A percentile compares a stretch with the other conserved stretches of the same genome.
These are phyloP conservation scores for Ditylenchus weischeri DNA, from an alignment of 2,888 invertebrate species.

Conservation along the genomic window DNA sequence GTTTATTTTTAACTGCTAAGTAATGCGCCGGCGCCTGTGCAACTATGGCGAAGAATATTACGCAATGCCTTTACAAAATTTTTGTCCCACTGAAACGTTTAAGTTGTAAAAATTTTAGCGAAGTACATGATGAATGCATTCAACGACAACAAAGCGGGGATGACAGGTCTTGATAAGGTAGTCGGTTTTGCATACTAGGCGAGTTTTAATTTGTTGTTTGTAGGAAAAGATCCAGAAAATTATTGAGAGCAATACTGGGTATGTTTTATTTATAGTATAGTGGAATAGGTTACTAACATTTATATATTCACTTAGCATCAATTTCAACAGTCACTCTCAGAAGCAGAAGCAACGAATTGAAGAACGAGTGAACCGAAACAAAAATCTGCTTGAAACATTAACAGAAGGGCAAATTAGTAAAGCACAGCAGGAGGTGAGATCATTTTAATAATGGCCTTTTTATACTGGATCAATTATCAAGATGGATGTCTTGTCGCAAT, in stretches of 20 bases:
- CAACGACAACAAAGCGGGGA: constrained; percentile 59
- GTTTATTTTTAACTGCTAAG: too few relatives aligned
- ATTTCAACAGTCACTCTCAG: constrained; percentile 64
- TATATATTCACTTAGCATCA: constrained; percentile 59
- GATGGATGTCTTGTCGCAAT: constrained; percentile 29
- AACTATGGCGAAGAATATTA: too few relatives aligned
- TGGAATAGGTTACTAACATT: too few relatives aligned
- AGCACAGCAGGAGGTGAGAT: constrained; percentile 35
- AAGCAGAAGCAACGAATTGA: constrained; percentile 63
- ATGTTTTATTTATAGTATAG: too few relatives aligned
- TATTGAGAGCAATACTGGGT: constrained; percentile 59
- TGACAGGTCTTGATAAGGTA: constrained; percentile 61
- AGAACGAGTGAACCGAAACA: constrained; percentile 57
- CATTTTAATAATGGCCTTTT: too few relatives aligned
- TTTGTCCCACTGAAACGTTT: too few relatives aligned
- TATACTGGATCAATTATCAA: constrained; percentile 6
- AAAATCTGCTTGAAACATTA: constrained; percentile 25
- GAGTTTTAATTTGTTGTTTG: not conserved
- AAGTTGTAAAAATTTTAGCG: too few relatives aligned
- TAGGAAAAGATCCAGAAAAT: constrained; percentile 56
- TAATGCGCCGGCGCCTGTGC: too few relatives aligned
- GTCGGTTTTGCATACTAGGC: constrained; percentile 38
- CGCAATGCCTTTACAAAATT: too few relatives aligned
- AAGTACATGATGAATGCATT: constrained; percentile 4
- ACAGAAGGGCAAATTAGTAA: constrained; percentile 29